A percentile compares a stretch with the other conserved stretches of the same genome.
Evolutionary conservation across 2,797 vertebrate species (phyloP).

Genomic region (Vultur gryphus): DNA sequence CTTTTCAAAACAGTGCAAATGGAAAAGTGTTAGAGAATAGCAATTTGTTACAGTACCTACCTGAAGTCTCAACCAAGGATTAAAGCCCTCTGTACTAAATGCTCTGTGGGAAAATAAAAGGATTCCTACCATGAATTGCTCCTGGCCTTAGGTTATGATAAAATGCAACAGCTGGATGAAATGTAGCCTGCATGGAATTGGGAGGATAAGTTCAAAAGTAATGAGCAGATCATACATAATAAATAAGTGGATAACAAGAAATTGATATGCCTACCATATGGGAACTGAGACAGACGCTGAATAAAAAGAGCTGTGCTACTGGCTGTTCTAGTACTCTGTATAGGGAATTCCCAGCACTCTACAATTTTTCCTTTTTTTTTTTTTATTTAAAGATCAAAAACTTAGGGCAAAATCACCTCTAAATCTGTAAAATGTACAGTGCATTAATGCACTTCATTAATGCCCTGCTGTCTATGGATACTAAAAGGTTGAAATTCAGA

Average conservation of each 20-base stretch:
- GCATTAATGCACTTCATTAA: not conserved
- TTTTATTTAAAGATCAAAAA: not conserved
- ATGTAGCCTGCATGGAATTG: slow-evolving; percentile 3
- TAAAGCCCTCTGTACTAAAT: not conserved
- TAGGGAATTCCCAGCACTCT: not conserved
- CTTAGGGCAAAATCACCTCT: not conserved
- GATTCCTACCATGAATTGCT: slow-evolving; percentile 6
- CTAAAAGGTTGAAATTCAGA: not conserved
- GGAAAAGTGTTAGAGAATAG: not conserved
- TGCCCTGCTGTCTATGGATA: not conserved
- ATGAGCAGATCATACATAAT: slow-evolving; percentile 42
- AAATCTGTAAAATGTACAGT: not conserved
- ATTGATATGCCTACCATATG: slow-evolving; percentile 36
- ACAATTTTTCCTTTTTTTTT: not conserved
- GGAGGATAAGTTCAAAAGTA: slow-evolving; percentile 34
- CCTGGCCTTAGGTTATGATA: not conserved
- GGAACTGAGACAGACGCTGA: not conserved
- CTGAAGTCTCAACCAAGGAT: not conserved
- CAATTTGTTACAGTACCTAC: not conserved
- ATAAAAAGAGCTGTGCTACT: not conserved
- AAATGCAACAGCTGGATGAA: slow-evolving; percentile 42
- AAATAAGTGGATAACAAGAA: slow-evolving; percentile 56
- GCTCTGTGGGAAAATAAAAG: not conserved
- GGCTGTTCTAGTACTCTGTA: not conserved
- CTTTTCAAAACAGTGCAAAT: not conserved